These are phyloP conservation scores for Anolis sagrei DNA, from an alignment of 2,113 vertebrate genomes.

Conservation along the genomic window DNA sequence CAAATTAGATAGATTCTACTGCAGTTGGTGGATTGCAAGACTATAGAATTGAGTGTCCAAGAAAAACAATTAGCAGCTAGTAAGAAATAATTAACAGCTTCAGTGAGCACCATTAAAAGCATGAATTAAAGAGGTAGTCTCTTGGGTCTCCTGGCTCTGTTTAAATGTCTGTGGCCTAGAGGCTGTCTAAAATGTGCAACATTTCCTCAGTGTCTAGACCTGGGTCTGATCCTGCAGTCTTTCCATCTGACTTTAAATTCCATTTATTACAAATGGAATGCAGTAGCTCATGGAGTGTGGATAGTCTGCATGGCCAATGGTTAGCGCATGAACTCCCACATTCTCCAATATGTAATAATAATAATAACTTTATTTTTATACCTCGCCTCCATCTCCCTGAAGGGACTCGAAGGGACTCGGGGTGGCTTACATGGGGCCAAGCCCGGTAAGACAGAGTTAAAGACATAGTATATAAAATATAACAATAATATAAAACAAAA, in stretches of 20 bases:
- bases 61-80: slow-evolving; percentile 70
- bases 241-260: background rate
- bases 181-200: slow-evolving; percentile 42
- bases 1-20: slow-evolving; percentile 11
- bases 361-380: too few species aligned
- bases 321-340: background rate
- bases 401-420: too few species aligned
- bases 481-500: too few species aligned
- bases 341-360: too few species aligned
- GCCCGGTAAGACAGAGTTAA: too few species aligned
- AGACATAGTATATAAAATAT: too few species aligned
- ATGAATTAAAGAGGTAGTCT: slow-evolving; percentile 67
- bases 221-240: slow-evolving; percentile 21
- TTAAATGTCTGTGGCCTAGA: slow-evolving; percentile 40
- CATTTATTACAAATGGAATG: slow-evolving; percentile 49
- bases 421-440: too few species aligned
- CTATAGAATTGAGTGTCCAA: slow-evolving; percentile 40
- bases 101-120: slow-evolving; percentile 65
- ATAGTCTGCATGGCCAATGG: background rate
- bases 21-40: background rate
- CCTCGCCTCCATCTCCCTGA: too few species aligned
- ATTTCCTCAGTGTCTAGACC: slow-evolving; percentile 53
- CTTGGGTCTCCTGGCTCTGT: slow-evolving; percentile 52
- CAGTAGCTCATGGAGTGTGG: background rate
- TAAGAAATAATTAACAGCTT: slow-evolving; percentile 72